phyloP scores from a whole-genome alignment of 1,140 invertebrate genomes.

The Eumeta japonica region DNA sequence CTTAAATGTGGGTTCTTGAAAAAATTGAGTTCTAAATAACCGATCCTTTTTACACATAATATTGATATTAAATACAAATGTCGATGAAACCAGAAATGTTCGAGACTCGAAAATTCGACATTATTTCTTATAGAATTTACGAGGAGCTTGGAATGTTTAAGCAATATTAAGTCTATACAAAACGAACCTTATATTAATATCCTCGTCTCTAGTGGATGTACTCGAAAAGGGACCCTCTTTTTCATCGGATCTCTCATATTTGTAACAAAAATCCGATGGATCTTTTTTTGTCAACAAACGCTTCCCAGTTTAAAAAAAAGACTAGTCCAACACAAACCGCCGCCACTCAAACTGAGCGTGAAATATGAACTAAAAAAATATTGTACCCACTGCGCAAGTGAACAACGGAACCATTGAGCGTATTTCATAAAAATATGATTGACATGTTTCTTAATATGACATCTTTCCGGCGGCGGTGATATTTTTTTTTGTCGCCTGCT shows the following conservation, averaged over 20 bases:
- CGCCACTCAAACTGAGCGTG: constrained; percentile 39
- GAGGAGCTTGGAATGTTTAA: no score
- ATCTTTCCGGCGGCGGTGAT: constrained; percentile 52
- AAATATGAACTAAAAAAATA: constrained; percentile 40
- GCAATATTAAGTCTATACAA: no score
- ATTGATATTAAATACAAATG: no score
- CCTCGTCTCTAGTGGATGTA: no score
- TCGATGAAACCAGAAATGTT: no score
- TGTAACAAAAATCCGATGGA: constrained; percentile 31
- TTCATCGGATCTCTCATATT: constrained; percentile 14
- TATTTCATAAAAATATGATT: constrained; percentile 55
- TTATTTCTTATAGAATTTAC: no score
- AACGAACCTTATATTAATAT: no score
- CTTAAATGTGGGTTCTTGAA: no score
- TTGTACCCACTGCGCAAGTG: constrained; percentile 50
- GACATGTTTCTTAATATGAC: constrained; percentile 57
- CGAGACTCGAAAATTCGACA: no score
- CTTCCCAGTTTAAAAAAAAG: neutral
- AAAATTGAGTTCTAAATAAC: no score
- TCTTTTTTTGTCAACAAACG: neutral
- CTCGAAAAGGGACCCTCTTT: constrained; percentile 33
- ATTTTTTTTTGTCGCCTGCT: constrained; percentile 52
- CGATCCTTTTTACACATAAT: no score
- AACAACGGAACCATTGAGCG: constrained; percentile 42
- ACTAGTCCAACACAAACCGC: constrained; percentile 18